Evolutionary conservation across 2,888 invertebrate genomes (phyloP).

Genomic region (Julus scanicus): DNA sequence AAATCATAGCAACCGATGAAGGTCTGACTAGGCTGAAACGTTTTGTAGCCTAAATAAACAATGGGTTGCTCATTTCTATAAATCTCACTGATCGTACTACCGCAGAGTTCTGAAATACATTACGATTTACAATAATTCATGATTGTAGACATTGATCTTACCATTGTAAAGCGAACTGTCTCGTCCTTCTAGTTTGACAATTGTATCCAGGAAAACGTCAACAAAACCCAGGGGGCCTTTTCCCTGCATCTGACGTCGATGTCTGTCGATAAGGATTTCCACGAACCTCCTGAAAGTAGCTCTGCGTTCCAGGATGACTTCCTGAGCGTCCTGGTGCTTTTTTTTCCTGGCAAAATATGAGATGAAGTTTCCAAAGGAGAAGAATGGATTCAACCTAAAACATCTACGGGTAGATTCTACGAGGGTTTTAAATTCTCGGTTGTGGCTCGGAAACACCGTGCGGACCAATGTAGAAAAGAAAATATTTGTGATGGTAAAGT

Average conservation of each 20-base stretch:
- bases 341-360: background rate
- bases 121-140: too few species aligned
- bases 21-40: too few species aligned
- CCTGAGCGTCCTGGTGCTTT: background rate
- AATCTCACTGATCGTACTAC: too few species aligned
- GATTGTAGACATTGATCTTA: too few species aligned
- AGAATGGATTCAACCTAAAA: conserved; percentile 48
- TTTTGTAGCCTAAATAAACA: too few species aligned
- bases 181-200: conserved; percentile 36
- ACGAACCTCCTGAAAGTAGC: conserved; percentile 26
- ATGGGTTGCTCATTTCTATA: too few species aligned
- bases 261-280: conserved; percentile 55
- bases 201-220: conserved; percentile 58
- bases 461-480: conserved; percentile 53
- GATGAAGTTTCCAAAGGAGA: conserved; percentile 27
- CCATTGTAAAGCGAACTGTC: conserved; percentile 54
- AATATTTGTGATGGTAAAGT: conserved; percentile 56
- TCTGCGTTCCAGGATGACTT: background rate
- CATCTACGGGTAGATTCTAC: conserved; percentile 49
- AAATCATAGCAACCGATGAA: too few species aligned
- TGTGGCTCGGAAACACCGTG: conserved; percentile 52
- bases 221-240: conserved; percentile 57
- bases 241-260: conserved; percentile 43
- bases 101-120: background rate
- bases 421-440: conserved; percentile 42